Evolutionary conservation across 2,113 vertebrate genomes (phyloP), one percentile per base, ranked within the genome.

Genomic region (Corydoras sp.): DNA sequence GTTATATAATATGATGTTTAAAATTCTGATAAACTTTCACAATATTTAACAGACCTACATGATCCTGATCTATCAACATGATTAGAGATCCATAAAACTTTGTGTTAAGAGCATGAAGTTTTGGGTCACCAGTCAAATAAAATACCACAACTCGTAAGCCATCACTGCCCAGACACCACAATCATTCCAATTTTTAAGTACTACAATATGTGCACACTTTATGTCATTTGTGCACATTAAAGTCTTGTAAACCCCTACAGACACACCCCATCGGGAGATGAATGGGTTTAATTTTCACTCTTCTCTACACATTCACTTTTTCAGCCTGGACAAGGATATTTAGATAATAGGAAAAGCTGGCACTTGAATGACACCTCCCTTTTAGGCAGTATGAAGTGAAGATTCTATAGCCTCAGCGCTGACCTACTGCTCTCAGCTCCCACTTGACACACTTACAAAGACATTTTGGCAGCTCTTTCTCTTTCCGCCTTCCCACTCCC

Each of bases 371-470:
- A 82, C 85, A 79, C 65, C 63, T 76, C 72, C 73, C 75, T 85
- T 86, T 86, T 77, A 86, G 80, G 65, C 31, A 0, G 68, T 61
- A 74, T 84, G 79, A 76, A 86, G 82, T 81, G 80, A 83, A 81
- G 76, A 76, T 83, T 75, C 74, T 32, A 58, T 59, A 61, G 79
- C 80, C 65, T 7, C 77, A 55, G 75, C 24, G 69, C 81, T 85
- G 83, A 84, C 83, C 82, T 80, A 83, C 81, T 77, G 64, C 75
- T 83, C 81, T 83, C 82, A 71, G 82, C 81, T 81, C 76, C 82
- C 81, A 82, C 81, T 83, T 85, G 83, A 86, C 85, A 84, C 81
- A 13, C 18, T 76, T 77, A 89, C 82, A 87, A 87, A 88, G 85
- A 83, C 79, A 72, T 75, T 24, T 59, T 76, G 77, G 60, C 30